A percentile compares a stretch with the other conserved stretches of the same genome.
Evolutionary conservation across 1,140 invertebrate genomes (phyloP).

Genomic region (Drosophila kurseongensis): DNA sequence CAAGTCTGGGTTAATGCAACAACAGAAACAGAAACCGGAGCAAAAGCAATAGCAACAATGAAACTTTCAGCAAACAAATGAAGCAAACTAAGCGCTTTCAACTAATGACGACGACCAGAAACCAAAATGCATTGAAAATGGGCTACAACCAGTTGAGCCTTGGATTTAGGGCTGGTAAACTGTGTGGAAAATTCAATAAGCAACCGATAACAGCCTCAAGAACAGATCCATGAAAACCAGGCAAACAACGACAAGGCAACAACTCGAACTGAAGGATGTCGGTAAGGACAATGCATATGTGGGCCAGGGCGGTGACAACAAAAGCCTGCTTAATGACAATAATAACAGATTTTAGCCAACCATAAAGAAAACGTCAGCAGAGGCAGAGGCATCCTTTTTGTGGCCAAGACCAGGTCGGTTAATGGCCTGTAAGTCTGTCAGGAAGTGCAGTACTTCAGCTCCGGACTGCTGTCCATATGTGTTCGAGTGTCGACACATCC

Average conservation of each 20-base stretch:
- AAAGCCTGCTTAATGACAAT: slow-evolving; percentile 58
- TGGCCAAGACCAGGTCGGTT: slow-evolving; percentile 32
- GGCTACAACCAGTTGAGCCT: slow-evolving; percentile 31
- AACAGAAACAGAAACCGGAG: not conserved
- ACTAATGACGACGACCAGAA: slow-evolving; percentile 42
- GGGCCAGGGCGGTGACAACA: slow-evolving; percentile 19
- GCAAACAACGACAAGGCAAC: not conserved
- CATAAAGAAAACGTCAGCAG: slow-evolving; percentile 42
- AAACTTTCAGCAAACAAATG: slow-evolving; percentile 46
- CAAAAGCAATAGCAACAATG: slow-evolving; percentile 10
- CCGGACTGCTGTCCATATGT: not conserved
- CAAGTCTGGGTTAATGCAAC: slow-evolving; percentile 1
- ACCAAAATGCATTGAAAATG: slow-evolving; percentile 30
- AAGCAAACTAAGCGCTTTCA: slow-evolving; percentile 43
- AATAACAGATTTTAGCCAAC: slow-evolving; percentile 59
- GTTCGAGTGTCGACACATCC: slow-evolving; percentile 27
- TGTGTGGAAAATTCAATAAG: slow-evolving; percentile 37
- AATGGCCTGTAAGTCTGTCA: slow-evolving; percentile 34
- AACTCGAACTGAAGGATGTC: slow-evolving; percentile 8
- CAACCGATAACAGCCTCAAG: slow-evolving; percentile 16
- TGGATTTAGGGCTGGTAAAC: not conserved
- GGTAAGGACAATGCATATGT: slow-evolving; percentile 12
- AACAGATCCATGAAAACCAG: slow-evolving; percentile 21
- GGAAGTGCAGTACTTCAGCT: slow-evolving; percentile 4
- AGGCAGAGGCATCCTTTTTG: slow-evolving; percentile 5